These are phyloP conservation scores for Drosophila greeni DNA, from an alignment of 2,888 invertebrate species.

Conservation along the genomic window DNA sequence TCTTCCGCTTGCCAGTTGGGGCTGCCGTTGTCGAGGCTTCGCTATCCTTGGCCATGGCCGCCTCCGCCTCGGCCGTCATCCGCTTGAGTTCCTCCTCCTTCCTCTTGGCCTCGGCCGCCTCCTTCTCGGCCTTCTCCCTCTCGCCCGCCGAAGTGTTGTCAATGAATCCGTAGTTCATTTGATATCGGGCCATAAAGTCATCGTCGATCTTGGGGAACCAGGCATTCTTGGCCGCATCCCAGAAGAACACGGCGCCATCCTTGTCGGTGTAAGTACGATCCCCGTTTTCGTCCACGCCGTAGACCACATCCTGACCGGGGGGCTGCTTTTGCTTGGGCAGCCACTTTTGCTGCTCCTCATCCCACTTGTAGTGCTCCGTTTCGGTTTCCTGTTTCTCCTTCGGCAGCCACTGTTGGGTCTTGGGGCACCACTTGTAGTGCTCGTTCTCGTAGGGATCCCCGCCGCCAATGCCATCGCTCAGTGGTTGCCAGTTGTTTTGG, in stretches of 20 bases:
- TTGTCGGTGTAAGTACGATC: conserved; percentile 89
- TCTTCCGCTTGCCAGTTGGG: conserved; percentile 79
- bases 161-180: conserved; percentile 94
- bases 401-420: conserved; percentile 80
- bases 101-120: conserved; percentile 57
- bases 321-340: conserved; percentile 66
- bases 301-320: conserved; percentile 76
- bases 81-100: conserved; percentile 65
- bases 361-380: conserved; percentile 82
- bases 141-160: conserved; percentile 80
- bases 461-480: conserved; percentile 76
- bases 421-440: conserved; percentile 76
- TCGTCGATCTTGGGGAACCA: conserved; percentile 99
- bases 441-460: conserved; percentile 77
- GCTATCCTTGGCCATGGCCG: conserved; percentile 48
- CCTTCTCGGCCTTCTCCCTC: conserved; percentile 59
- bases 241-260: conserved; percentile 94
- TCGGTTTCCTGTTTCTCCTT: conserved; percentile 70
- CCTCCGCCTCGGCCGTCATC: conserved; percentile 71
- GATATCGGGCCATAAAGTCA: conserved; percentile 96
- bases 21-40: not conserved
- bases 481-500: conserved; percentile 80
- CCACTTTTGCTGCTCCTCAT: conserved; percentile 83
- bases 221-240: conserved; percentile 93
- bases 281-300: conserved; percentile 88